Percentiles rank a stretch among this genome's conserved stretches.
phyloP scores from a whole-genome alignment of 2,888 invertebrate genomes.

The Agrochola litura region DNA sequence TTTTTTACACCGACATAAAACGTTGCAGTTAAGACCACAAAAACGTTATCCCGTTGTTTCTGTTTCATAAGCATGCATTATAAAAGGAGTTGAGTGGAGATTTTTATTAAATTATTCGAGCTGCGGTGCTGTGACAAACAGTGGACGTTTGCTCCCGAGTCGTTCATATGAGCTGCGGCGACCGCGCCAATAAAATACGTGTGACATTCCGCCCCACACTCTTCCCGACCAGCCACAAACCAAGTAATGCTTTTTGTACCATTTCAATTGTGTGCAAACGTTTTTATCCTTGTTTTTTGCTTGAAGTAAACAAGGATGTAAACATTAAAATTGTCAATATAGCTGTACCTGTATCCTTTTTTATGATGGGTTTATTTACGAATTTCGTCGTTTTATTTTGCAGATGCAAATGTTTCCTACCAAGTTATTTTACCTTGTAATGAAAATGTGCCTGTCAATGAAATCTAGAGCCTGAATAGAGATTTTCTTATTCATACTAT shows the following conservation, averaged over 20 bases:
- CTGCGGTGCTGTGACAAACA: slow-evolving; percentile 79
- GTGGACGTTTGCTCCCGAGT: slow-evolving; percentile 70
- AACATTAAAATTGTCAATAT: slow-evolving; percentile 19
- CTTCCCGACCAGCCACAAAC: slow-evolving; percentile 52
- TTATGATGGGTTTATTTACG: slow-evolving; percentile 25
- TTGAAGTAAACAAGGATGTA: slow-evolving; percentile 47
- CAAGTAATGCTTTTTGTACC: slow-evolving; percentile 62
- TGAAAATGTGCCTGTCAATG: not conserved
- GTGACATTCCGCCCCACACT: slow-evolving; percentile 63
- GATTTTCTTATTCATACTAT: not conserved
- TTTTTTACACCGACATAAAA: slow-evolving; percentile 42
- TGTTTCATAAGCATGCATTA: slow-evolving; percentile 61
- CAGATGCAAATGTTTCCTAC: not conserved
- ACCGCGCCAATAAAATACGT: slow-evolving; percentile 74
- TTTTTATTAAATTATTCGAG: slow-evolving; percentile 81
- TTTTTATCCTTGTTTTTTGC: slow-evolving; percentile 51
- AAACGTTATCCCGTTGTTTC: slow-evolving; percentile 50
- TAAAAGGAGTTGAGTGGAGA: slow-evolving; percentile 68
- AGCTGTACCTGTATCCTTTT: not conserved
- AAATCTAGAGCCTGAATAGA: not conserved
- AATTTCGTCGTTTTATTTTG: slow-evolving; percentile 1
- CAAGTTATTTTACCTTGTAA: not conserved
- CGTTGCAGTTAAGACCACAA: slow-evolving; percentile 48
- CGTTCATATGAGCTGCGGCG: slow-evolving; percentile 74
- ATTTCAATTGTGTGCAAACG: slow-evolving; percentile 62